These are phyloP conservation scores for Hydrotaea diabolus DNA, from an alignment of 2,888 invertebrate species.

Conservation along the genomic window DNA sequence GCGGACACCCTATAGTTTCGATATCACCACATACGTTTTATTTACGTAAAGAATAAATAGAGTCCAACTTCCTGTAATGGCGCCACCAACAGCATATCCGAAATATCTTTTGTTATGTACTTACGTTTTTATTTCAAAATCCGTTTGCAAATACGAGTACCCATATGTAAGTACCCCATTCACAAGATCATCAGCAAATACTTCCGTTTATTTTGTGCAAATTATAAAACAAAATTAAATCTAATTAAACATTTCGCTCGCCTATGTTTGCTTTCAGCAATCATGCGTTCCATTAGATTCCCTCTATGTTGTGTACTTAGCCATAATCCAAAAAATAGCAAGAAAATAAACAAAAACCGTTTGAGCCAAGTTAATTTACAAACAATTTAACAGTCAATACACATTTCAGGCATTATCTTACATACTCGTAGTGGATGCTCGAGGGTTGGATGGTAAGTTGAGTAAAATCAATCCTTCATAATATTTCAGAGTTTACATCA, in stretches of 20 bases:
- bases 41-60: no score
- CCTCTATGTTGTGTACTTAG: neutral
- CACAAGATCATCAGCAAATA: constrained; percentile 39
- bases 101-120: neutral
- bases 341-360: constrained; percentile 9
- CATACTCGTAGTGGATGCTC: neutral
- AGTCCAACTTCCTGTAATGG: neutral
- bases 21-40: no score
- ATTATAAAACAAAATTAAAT: constrained; percentile 18
- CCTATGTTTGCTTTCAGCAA: constrained; percentile 15
- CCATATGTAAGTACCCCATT: neutral
- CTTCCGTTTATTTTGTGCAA: constrained; percentile 48
- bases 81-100: neutral
- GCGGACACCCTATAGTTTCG: no score
- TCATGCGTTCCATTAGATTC: no score
- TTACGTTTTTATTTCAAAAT: constrained; percentile 28
- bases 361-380: constrained; percentile 13
- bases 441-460: neutral
- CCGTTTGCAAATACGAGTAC: constrained; percentile 11
- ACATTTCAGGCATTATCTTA: neutral
- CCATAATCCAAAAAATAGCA: constrained; percentile 14
- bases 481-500: neutral
- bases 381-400: constrained; percentile 24
- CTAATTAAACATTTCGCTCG: constrained; percentile 22
- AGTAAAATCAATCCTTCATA: no score